Evolutionary conservation across 2,888 invertebrate genomes (phyloP), one percentile per base, ranked within the genome.

Genomic region (Cataglyphis albicans): DNA sequence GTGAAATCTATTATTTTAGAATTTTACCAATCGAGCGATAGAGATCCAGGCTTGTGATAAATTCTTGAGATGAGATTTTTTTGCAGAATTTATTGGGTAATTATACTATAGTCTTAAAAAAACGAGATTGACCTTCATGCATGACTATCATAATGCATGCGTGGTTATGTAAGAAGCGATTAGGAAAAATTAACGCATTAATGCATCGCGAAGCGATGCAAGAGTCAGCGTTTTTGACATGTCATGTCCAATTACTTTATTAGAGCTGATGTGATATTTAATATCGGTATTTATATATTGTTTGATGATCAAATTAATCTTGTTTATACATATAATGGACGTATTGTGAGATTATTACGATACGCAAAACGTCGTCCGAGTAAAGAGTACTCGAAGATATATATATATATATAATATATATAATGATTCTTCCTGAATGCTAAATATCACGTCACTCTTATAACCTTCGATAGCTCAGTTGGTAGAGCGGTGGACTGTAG

Each of bases 401-500:
- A n/a, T 25, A 1, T 25, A 25, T 25, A 25, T 25, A 48, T 48
- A 44, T 1, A 7, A 48, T 48, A 44, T 1, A 7, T 52, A n/a
- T 52, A 57, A 70, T 7, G 57, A 61, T 68, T 61, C 4, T 68
- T 78, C 18, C 35, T 61, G 32, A 70, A 80, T 59, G 68, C n/a
- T 70, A 7, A 80, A 48, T 59, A 25, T 25, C 25, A 10, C 59
- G 0, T 41, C 12, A 38, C 12, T 70, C 38, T 0, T 9, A 63
- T 15, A 38, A 3, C 94, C 94, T 94, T 94, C 94, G 94, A 94
- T 94, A 94, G 94, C 94, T 94, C 94, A 94, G 94, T 94, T 94
- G 94, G 94, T 94, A 94, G 94, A 94, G 94, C 94, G 94, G 94
- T 94, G 94, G 94, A 94, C 94, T 94, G 94, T 94, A 94, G 94